Evolutionary conservation across 92 coral and sea anemone genomes (phyloP).

Genomic region (Porites cylindrica): DNA sequence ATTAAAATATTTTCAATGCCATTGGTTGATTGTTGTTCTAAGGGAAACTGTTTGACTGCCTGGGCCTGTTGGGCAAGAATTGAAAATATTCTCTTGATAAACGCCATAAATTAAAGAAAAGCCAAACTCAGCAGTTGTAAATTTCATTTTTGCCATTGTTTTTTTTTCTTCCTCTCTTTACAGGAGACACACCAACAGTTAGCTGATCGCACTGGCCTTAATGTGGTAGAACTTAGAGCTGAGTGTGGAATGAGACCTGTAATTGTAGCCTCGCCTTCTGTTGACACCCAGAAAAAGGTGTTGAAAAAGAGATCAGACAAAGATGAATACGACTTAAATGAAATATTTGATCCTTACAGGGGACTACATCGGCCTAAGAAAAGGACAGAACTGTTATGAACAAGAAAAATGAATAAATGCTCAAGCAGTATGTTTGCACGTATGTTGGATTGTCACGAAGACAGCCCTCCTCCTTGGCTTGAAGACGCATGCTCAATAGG

Average conservation of each 20-base stretch:
- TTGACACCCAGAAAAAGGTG: conserved; percentile 71
- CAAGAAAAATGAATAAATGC: background rate
- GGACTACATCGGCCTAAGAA: conserved; percentile 95
- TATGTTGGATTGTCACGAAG: no score
- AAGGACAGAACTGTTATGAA: conserved; percentile 68
- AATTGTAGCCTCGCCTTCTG: conserved; percentile 92
- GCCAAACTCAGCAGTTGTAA: background rate
- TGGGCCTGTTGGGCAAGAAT: no score
- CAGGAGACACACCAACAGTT: conserved; percentile 97
- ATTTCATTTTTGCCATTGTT: background rate
- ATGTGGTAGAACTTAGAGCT: conserved; percentile 94
- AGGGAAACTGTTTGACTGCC: no score
- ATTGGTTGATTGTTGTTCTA: no score
- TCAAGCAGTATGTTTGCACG: background rate
- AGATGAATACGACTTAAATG: conserved; percentile 88
- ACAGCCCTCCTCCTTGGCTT: no score
- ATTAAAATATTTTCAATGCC: no score
- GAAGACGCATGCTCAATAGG: no score
- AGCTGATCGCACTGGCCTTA: conserved; percentile 96
- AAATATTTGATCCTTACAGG: conserved; percentile 95
- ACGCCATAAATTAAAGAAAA: no score
- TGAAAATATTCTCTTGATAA: no score
- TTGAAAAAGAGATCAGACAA: conserved; percentile 76
- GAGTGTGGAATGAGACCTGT: conserved; percentile 94
- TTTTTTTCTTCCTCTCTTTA: background rate